phyloP scores from a whole-genome alignment of 2,113 vertebrate genomes.

The Syngnathus scovelli region DNA sequence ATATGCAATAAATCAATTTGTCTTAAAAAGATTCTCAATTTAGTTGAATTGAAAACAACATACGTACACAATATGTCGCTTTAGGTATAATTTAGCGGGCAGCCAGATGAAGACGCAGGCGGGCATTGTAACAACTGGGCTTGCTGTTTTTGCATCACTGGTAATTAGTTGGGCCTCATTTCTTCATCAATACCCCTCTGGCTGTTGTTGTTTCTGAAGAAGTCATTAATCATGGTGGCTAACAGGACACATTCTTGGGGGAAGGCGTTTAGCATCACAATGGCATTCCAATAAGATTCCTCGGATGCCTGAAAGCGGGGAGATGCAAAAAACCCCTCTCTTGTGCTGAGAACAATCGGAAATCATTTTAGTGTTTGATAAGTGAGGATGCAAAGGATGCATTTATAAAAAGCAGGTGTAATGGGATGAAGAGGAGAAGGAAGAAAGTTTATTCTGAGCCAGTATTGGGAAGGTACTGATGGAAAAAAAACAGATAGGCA shows the following conservation, averaged over 20 bases:
- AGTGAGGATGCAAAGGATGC: no score
- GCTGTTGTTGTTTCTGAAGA: not conserved
- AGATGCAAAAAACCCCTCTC: not conserved
- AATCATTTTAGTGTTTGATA: not conserved
- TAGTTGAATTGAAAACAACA: not conserved
- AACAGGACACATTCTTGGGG: slow-evolving; percentile 35
- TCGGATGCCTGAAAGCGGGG: slow-evolving; percentile 28
- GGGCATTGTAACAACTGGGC: slow-evolving; percentile 14
- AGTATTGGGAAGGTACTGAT: not conserved
- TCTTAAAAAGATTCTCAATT: not conserved
- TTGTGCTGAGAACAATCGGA: not conserved
- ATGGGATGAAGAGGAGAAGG: no score
- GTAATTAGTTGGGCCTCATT: slow-evolving; percentile 30
- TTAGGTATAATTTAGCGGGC: not conserved
- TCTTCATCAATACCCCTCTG: slow-evolving; percentile 24
- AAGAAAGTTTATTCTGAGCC: no score
- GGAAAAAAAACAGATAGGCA: not conserved
- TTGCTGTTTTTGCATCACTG: slow-evolving; percentile 14
- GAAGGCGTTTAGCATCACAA: slow-evolving; percentile 61
- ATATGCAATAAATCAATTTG: slow-evolving; percentile 2
- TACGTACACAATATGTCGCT: no score
- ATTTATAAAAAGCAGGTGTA: no score
- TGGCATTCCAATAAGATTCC: slow-evolving; percentile 63
- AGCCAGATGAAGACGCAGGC: not conserved
- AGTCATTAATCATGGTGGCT: slow-evolving; percentile 45